phyloP scores from a whole-genome alignment of 2,113 vertebrate species.

The Aldabrachelys gigantea region DNA sequence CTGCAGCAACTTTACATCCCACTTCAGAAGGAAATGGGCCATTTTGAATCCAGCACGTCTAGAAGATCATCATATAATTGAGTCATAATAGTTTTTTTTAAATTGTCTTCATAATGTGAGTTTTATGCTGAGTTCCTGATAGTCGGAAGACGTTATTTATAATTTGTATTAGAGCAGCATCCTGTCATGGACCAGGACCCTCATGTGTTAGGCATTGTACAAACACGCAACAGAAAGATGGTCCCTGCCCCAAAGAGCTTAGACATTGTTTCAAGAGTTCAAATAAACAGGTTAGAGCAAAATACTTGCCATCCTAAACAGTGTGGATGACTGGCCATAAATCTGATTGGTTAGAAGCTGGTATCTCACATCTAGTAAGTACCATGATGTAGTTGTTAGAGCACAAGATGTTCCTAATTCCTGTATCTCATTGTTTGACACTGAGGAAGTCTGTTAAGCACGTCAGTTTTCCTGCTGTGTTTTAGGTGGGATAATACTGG shows the following conservation, averaged over 20 bases:
- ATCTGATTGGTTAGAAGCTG: not conserved
- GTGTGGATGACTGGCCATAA: not conserved
- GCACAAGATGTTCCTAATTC: slow-evolving; percentile 28
- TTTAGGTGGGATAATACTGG: slow-evolving; percentile 14
- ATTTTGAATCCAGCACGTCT: not conserved
- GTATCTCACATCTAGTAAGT: not conserved
- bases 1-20: no score
- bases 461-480: not conserved
- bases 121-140: not conserved
- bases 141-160: not conserved
- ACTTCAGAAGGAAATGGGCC: not conserved
- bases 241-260: not conserved
- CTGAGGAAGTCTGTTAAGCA: slow-evolving; percentile 8
- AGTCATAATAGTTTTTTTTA: not conserved
- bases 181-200: not conserved
- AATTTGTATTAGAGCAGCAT: not conserved
- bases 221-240: not conserved
- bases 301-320: not conserved
- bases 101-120: not conserved
- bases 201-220: not conserved
- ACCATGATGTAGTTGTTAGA: slow-evolving; percentile 51
- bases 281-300: slow-evolving; percentile 22
- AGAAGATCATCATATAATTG: not conserved
- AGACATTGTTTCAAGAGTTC: not conserved
- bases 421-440: slow-evolving; percentile 32